Base-by-base conservation (phyloP, 1,140 invertebrate species). In the Spodoptera litura region DNA sequence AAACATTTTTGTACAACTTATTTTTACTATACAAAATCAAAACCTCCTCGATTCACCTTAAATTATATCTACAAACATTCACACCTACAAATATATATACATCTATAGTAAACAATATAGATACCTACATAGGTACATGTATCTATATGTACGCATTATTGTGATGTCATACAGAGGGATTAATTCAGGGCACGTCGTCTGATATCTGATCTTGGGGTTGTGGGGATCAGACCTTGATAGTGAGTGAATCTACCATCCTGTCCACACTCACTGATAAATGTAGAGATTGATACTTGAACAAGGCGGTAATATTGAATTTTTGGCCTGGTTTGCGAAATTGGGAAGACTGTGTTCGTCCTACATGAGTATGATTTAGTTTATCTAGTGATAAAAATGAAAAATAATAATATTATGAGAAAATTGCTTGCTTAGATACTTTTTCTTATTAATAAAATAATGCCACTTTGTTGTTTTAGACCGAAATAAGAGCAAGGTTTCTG, bases 121-220 rank as follows among this genome's bases (percentile, higher is more conserved):
- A 59, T 68, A 76, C 20, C 20, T 20, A 20, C 35, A 51, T 78
- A 78, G n/a, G n/a, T 58, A 62, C 15, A 51, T 64, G 79, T 75
- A 71, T n/a, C 35, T 64, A 71, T 80, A 55, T 75, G 78, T 81
- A 20, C 80, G 83, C 81, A 89, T 91, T 89, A 85, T 89, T 85
- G 84, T 85, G 84, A 86, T 84, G 88, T 89, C 87, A 91, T 87
- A 90, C 85, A 80, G 86, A 85, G 87, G 87, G 88, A 93, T 92
- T 93, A 93, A 93, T 93, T 88, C 89, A 86, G 85, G 84, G 88
- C 90, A 92, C 91, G 91, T 93, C 85, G 80, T 62, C 85, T 85
- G 88, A 88, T 93, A 93, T 92, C 91, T 87, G 91, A 92, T 93
- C 90, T 86, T 80, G 84, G 88, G 85, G 85, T 84, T 80, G 87